Base-by-base conservation (phyloP, 2,797 vertebrate genomes). In the Luscinia megarhynchos region DNA sequence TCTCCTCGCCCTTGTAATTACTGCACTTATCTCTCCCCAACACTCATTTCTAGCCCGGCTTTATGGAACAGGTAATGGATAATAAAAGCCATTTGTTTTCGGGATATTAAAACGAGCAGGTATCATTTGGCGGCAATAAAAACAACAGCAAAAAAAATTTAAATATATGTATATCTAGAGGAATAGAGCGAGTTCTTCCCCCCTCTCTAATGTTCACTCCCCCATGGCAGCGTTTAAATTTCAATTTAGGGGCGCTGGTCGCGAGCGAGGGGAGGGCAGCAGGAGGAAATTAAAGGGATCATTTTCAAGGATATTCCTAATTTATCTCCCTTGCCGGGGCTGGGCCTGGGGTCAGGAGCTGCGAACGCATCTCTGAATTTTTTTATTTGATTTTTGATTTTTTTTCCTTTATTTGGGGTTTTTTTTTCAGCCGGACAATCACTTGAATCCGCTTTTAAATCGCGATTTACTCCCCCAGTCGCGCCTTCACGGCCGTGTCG, bases 1-100 rank as follows among this genome's bases (percentile, higher is more conserved):
- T 96, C 95, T 95, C 87, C 24, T 68, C 75, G 43, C 88, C 87
- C 83, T 83, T 74, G 94, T 97, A 96, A 96, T 97, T 97, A 95
- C 94, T 74, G 27, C 7, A 94, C 95, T 97, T 97, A 96, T 97
- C 96, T 96, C 95, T 67, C 38, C 29, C 84, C 85, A 74, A 32
- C 96, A 96, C 92, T 95, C 93, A 91, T 94, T 89, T 70, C 93
- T 63, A 8, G 22, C 12, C 45, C 45, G 57, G 54, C 63, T 96
- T 96, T 84, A 74, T 76, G 64, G 78, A 55, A 87, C 94, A 96
- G 90, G 94, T 86, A 96, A 96, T 88, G 92, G 90, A 55, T 62
- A 96, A 94, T 87, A 86, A 92, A 87, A 26, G 51, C 87, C 93
- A 87, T 94, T 94, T 94, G 80, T 94, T 95, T 81, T 46, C 63